Base-by-base conservation (phyloP, 2,113 vertebrate species). In the Melanotaenia duboulayi region DNA sequence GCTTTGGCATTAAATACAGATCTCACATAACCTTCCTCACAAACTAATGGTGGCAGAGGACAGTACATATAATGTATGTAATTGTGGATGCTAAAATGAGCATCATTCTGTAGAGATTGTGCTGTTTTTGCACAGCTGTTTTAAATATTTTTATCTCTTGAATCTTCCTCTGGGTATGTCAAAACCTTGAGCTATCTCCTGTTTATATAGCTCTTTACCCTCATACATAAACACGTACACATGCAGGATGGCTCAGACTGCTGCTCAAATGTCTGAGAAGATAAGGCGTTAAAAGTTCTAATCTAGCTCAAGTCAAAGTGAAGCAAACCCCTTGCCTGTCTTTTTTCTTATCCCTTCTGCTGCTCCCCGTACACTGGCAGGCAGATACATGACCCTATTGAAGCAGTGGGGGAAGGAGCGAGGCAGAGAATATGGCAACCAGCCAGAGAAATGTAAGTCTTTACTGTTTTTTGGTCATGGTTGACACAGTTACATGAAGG, bases 401-500 rank as follows among this genome's bases (percentile, higher is more conserved):
- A 48, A 72, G 65, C 78, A 39, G 5, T 1, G 12, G 37, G 76
- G 44, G 71, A 74, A 52, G 58, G 63, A 68, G 42, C 58, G 50
- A 67, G 62, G 70, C 25, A 71, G 75, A 49, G 55, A 77, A 65
- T 51, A 66, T 74, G 87, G 82, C 77, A 76, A 69, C 68, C 66
- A 71, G 86, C 83, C 83, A 80, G 61, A 55, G 75, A 86, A 86
- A 85, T 87, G 80, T 69, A 87, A 81, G 85, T 76, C 83, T 71
- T 78, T 48, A 57, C 73, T 76, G 78, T 83, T 65, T 81, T 74
- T 79, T 85, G 88, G 79, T 88, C 78, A 83, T 81, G 88, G 73
- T 64, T 86, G 83, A 82, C 46, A 50, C 78, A 63, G 39, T 82
- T 88, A 88, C 81, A 87, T 89, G 90, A 81, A 89, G 81, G 82